Base-by-base conservation (phyloP, 2,113 vertebrate species). In the Prionailurus bengalensis region DNA sequence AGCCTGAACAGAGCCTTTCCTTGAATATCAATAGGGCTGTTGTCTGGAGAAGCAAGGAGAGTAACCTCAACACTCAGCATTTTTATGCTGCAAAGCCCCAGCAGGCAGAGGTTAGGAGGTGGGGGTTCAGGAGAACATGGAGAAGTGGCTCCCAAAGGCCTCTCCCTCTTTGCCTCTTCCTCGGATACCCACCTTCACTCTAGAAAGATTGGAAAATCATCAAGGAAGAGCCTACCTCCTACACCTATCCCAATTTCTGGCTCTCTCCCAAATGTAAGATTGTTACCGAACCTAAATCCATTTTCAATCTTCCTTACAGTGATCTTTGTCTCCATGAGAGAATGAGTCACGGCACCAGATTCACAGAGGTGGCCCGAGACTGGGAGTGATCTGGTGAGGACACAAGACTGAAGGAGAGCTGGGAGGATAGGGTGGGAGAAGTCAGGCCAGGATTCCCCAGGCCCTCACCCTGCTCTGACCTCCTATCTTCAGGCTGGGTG, bases 11-110 rank as follows among this genome's bases (percentile, higher is more conserved):
- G 80, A 89, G 94, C 25, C 0, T 70, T 87, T 98, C 73, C 97
- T 93, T 97, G 97, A 97, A 95, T 96, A 96, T 92, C 97, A 97
- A 93, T 93, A 87, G 91, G 86, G 70, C 83, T 93, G 92, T 86
- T 92, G 96, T 97, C 91, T 95, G 97, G 83, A 93, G 96, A 83
- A 84, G 97, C 94, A 97, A 97, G 76, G 82, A 68, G 70, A 91
- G 82, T 68, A 91, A 95, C 79, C 97, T 97, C 94, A 70, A 55
- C 79, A 84, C 94, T 98, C 95, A 95, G 95, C 97, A 87, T 81
- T 93, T 97, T 97, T 48, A 29, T 23, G 29, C 83, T 53, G 78
- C 31, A 53, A 76, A 94, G 92, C 76, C 76, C 94, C 36, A 1
- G 70, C 27, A 55, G 58, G 53, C 9, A 0, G 58, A 92, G 86